Percentiles rank a stretch among this genome's conserved stretches.
Conservation (phyloP, 1,140 invertebrate genomes). For the Drosophila melanica region DNA sequence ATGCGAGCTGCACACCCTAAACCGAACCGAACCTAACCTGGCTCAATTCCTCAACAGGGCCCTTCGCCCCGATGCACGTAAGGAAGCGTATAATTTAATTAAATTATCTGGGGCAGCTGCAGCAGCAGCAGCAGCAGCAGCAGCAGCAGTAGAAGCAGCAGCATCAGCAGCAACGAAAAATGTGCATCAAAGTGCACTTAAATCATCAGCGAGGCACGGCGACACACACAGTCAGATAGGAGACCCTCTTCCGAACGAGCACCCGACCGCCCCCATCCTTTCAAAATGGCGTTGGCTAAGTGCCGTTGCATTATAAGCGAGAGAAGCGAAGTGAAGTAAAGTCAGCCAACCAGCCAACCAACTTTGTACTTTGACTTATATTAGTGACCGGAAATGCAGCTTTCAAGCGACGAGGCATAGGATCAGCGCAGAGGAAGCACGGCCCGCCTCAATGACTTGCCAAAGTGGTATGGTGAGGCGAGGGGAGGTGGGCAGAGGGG, state of each 20-base stretch:
- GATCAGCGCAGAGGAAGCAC: conserved; percentile 43
- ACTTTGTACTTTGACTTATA: conserved; percentile 81
- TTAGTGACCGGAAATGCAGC: conserved; percentile 80
- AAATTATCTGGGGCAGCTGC: conserved; percentile 78
- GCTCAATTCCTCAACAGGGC: conserved; percentile 17
- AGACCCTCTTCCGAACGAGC: conserved; percentile 9
- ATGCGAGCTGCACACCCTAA: conserved; percentile 59
- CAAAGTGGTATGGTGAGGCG: conserved; percentile 45
- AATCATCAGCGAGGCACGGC: conserved; percentile 80
- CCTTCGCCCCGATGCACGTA: conserved; percentile 55
- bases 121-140: conserved; percentile 41
- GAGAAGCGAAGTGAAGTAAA: conserved; percentile 42
- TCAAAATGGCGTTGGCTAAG: conserved; percentile 76
- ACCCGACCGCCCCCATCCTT: conserved; percentile 13
- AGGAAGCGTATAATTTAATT: conserved; percentile 82
- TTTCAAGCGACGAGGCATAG: conserved; percentile 44
- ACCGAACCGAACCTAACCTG: conserved; percentile 53
- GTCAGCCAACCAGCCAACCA: conserved; percentile 55
- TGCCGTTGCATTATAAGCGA: conserved; percentile 71
- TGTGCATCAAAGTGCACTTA: conserved; percentile 82
- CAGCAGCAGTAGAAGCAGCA: conserved; percentile 55
- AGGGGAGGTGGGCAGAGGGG: no score
- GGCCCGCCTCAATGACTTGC: conserved; percentile 69
- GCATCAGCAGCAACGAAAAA: conserved; percentile 73
- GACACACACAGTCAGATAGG: conserved; percentile 66